These are phyloP conservation scores for Cuculus canorus DNA, from an alignment of 2,797 vertebrate genomes.

Conservation along the genomic window DNA sequence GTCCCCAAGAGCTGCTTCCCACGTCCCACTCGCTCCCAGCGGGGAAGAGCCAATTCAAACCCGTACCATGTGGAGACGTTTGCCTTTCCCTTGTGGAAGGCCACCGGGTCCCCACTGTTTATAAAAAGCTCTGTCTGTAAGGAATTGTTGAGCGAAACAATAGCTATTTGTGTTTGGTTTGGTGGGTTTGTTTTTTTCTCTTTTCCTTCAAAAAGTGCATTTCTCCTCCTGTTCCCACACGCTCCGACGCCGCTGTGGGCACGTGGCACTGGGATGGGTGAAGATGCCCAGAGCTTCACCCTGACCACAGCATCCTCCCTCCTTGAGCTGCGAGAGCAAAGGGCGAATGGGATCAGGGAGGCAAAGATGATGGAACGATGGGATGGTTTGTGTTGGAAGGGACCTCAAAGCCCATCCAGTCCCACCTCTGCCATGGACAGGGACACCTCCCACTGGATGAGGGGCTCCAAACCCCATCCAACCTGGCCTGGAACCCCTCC, in stretches of 20 bases:
- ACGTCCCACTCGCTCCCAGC: neutral
- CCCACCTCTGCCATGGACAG: no score
- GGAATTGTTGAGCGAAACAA: neutral
- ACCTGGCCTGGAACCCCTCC: no score
- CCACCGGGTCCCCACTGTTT: neutral
- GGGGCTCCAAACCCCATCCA: no score
- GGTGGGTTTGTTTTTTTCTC: no score
- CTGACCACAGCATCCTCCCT: neutral
- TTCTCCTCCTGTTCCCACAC: neutral
- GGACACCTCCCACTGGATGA: no score
- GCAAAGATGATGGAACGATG: neutral
- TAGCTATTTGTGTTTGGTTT: no score
- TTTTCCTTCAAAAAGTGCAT: neutral
- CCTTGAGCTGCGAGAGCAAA: neutral
- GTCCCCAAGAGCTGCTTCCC: neutral
- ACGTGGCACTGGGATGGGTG: rapidly evolving
- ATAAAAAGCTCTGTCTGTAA: neutral
- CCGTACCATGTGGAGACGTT: neutral
- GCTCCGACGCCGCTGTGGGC: neutral
- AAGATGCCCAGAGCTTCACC: neutral
- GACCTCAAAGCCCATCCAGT: no score
- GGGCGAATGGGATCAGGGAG: neutral
- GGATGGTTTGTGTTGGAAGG: no score
- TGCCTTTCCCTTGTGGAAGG: neutral
- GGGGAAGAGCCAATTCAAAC: neutral